phyloP scores from a whole-genome alignment of 2,113 vertebrate genomes.

The Halichoeres trimaculatus region DNA sequence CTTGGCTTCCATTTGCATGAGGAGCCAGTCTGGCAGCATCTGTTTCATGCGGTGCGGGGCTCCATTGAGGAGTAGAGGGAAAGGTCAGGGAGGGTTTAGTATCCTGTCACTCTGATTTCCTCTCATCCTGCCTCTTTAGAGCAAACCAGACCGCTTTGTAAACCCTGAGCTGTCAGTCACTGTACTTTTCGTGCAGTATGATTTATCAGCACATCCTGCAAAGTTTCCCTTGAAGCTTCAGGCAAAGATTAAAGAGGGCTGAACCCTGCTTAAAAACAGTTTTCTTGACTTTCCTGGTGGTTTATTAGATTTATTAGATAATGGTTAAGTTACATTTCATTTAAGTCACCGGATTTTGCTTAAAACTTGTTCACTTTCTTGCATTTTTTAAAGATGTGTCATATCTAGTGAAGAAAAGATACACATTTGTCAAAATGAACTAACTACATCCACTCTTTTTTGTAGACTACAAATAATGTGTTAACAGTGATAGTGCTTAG shows the following conservation, averaged over 20 bases:
- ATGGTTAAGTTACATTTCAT: background rate
- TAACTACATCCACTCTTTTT: no score
- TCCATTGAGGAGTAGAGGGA: slow-evolving; percentile 14
- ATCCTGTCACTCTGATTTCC: slow-evolving; percentile 50
- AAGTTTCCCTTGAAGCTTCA: slow-evolving; percentile 27
- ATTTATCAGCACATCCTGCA: slow-evolving; percentile 45
- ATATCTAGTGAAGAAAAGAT: background rate
- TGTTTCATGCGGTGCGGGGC: slow-evolving; percentile 35
- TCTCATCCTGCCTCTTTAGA: slow-evolving; percentile 33
- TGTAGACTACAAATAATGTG: no score
- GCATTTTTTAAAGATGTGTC: background rate
- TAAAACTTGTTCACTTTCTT: slow-evolving; percentile 11
- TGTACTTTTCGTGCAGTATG: slow-evolving; percentile 21
- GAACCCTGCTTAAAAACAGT: background rate
- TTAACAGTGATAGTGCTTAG: no score
- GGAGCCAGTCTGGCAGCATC: slow-evolving; percentile 49
- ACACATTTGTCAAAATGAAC: no score
- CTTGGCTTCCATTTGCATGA: background rate
- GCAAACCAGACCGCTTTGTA: slow-evolving; percentile 28
- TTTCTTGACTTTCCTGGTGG: slow-evolving; percentile 2
- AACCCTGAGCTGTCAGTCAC: slow-evolving; percentile 34
- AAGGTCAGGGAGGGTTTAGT: slow-evolving; percentile 40
- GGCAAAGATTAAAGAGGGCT: background rate
- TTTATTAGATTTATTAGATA: slow-evolving; percentile 35
- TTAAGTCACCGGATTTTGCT: background rate